Conservation (phyloP, 2,797 vertebrate species). For the Urocyon cinereoargenteus region DNA sequence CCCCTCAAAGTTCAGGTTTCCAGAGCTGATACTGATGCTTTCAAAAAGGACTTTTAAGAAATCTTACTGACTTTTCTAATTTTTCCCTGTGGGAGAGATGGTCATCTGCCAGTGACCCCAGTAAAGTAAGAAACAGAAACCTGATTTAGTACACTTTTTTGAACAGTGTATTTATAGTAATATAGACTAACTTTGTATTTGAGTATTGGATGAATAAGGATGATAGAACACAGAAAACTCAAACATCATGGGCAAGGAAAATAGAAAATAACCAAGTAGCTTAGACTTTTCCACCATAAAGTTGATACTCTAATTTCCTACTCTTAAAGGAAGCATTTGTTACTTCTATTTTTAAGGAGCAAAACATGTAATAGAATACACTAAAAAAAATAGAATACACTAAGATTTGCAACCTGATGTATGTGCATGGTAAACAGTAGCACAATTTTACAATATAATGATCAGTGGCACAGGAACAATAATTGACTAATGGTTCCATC, state of each 20-base stretch:
- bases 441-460: constrained; percentile 42
- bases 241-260: background rate
- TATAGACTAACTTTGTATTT: background rate
- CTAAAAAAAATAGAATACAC: background rate
- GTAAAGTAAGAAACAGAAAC: background rate
- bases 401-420: background rate
- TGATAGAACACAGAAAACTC: background rate
- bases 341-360: background rate
- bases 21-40: background rate
- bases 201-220: background rate
- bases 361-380: background rate
- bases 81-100: background rate
- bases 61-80: background rate
- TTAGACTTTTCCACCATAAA: background rate
- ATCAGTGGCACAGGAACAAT: constrained; percentile 57
- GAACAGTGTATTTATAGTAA: background rate
- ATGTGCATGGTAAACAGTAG: constrained; percentile 50
- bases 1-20: background rate
- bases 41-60: background rate
- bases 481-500: constrained; percentile 63
- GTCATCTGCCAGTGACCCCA: background rate
- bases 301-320: background rate
- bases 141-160: background rate
- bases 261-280: background rate
- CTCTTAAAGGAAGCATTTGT: background rate